Conservation (phyloP, 64 coral and sea anemone genomes). For the Montipora cactus region DNA sequence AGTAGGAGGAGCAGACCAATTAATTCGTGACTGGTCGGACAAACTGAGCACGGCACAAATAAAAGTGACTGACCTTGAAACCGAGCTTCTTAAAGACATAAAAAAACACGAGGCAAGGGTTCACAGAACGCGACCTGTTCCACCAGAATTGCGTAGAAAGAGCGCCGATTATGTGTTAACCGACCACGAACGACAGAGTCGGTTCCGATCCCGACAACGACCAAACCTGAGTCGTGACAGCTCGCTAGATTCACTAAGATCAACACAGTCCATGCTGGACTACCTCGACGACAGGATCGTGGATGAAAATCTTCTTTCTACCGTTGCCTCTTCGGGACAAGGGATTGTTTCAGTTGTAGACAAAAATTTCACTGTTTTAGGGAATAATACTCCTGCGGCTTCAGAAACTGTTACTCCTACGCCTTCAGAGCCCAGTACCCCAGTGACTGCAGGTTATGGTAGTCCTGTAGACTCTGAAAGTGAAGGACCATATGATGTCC, state of each 20-base stretch:
- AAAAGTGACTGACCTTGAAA: slow-evolving; percentile 73
- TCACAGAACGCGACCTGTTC: slow-evolving; percentile 43
- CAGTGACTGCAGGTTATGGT: neutral
- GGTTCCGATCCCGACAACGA: slow-evolving; percentile 34
- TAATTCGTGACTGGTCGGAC: slow-evolving; percentile 76
- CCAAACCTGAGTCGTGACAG: slow-evolving; percentile 32
- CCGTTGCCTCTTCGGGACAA: neutral
- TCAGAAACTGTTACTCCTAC: slow-evolving; percentile 17
- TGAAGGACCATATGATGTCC: neutral
- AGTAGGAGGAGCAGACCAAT: slow-evolving; percentile 55
- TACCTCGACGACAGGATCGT: neutral
- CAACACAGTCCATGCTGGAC: slow-evolving; percentile 39
- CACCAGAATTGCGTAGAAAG: slow-evolving; percentile 23
- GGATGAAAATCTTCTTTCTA: neutral
- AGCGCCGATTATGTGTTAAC: slow-evolving; percentile 49
- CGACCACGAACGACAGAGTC: neutral
- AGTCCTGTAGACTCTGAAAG: slow-evolving; percentile 23
- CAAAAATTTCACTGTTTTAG: neutral
- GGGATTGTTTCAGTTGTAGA: neutral
- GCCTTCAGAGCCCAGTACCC: slow-evolving; percentile 1
- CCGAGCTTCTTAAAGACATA: slow-evolving; percentile 84
- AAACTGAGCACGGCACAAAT: slow-evolving; percentile 83
- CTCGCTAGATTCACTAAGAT: slow-evolving; percentile 69
- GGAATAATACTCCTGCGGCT: neutral
- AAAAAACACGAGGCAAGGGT: slow-evolving; percentile 69